Evolutionary conservation across 2,797 vertebrate species (phyloP), one percentile per base, ranked within the genome.

Genomic region (Hoplostethus atlanticus): DNA sequence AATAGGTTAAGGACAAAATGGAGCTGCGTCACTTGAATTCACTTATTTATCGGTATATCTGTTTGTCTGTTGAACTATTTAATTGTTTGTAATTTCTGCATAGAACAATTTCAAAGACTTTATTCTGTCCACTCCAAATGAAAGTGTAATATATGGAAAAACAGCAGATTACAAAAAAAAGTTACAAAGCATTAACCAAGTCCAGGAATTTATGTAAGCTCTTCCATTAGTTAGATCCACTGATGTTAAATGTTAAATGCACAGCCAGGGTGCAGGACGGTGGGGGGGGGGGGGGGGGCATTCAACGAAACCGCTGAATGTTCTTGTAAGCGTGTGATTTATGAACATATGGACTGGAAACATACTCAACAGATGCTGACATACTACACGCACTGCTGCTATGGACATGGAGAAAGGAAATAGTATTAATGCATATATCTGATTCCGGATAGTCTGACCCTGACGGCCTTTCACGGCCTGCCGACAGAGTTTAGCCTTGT

Each of bases 141-240:
- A 44, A 44, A 44, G 12, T 3, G 40, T 44, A 44, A 44, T 10
- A 44, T 10, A 44, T 12, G 40, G 40, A 44, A 12, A 44, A 44
- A 12, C 17, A 80, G 69, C 40, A 56, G 48, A 63, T 70, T 21
- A 21, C 21, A 21, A 21, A 21, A 21, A 21, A 21, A 21, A 21
- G 21, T 21, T 21, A 21, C 21, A 21, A 21, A 21, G 21, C 21
- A 21, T 21, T 44, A 44, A 48, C 48, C 10, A 28, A 8, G 31
- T 60, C 68, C 56, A 44, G 30, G 58, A 68, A 51, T 67, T 77
- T 72, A 68, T 50, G 66, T 73, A 80, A 80, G 42, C 64, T 72
- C 47, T 36, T 48, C 21, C 61, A 42, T 63, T 56, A 50, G 16
- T 38, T 21, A 21, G 21, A 21, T 21, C 21, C 21, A 21, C 21